Conservation (phyloP, 2,888 invertebrate genomes). For the Bombylius discolor region DNA sequence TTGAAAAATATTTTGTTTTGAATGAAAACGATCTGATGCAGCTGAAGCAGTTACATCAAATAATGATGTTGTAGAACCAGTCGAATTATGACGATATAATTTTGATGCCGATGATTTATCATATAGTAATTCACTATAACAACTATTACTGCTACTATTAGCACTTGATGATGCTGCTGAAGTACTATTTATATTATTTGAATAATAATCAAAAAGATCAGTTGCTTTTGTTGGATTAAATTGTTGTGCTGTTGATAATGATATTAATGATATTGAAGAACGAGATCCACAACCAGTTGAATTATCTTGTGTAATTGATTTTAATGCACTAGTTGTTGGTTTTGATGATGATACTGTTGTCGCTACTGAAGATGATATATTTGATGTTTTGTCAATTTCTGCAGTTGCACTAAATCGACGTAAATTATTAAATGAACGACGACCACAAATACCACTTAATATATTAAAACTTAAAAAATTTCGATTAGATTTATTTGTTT, state of each 20-base stretch:
- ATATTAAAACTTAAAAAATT: constrained; percentile 16
- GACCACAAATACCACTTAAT: constrained; percentile 21
- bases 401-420: constrained; percentile 5
- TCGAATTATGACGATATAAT: constrained; percentile 2
- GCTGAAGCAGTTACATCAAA: constrained; percentile 2
- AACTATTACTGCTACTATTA: constrained; percentile 3
- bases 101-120: not conserved
- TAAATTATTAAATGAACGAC: constrained; percentile 15
- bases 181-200: not conserved
- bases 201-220: constrained; percentile 3
- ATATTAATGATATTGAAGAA: constrained; percentile 6
- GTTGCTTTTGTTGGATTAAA: not conserved
- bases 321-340: constrained; percentile 4
- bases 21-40: not conserved
- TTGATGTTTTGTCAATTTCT: constrained; percentile 6
- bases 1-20: not conserved
- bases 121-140: constrained; percentile 2
- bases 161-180: not conserved
- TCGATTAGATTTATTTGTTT: constrained; percentile 7
- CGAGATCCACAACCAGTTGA: not conserved
- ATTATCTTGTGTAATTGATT: constrained; percentile 1
- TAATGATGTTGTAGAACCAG: constrained; percentile 5
- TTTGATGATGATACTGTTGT: constrained; percentile 4
- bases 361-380: constrained; percentile 3
- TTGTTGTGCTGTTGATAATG: constrained; percentile 6